phyloP scores from a whole-genome alignment of 2,888 invertebrate species.

The Tetragonula carbonaria region DNA sequence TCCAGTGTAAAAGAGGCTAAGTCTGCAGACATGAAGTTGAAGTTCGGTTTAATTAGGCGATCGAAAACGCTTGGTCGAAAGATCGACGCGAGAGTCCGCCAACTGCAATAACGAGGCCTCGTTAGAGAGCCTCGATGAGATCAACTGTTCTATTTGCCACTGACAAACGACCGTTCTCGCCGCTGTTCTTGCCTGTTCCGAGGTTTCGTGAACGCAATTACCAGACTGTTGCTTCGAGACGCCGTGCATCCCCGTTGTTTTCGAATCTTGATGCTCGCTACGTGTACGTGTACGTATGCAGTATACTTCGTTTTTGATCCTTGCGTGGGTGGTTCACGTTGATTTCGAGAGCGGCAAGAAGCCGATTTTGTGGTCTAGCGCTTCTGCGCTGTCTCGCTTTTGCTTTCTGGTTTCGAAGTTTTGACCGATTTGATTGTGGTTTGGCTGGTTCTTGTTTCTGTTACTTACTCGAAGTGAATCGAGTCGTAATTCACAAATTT shows the following conservation, averaged over 20 bases:
- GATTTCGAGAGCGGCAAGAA: neutral
- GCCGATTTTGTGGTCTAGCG: neutral
- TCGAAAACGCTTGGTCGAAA: conserved; percentile 31
- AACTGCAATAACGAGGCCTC: conserved; percentile 63
- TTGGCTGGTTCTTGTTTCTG: too few relatives aligned
- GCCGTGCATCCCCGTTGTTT: neutral
- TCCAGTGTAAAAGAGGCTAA: conserved; percentile 5
- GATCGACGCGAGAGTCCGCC: conserved; percentile 25
- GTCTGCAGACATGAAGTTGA: conserved; percentile 17
- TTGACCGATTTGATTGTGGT: neutral
- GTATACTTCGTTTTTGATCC: neutral
- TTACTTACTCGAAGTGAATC: too few relatives aligned
- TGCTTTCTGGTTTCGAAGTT: neutral
- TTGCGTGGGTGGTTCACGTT: neutral
- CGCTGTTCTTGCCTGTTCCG: conserved; percentile 39
- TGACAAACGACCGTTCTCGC: conserved; percentile 60
- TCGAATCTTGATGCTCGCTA: neutral
- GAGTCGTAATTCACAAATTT: too few relatives aligned
- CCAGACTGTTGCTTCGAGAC: neutral
- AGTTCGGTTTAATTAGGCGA: conserved; percentile 69
- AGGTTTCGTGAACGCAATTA: conserved; percentile 52
- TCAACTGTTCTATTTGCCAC: conserved; percentile 56
- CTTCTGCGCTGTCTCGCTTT: neutral
- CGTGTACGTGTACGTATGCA: neutral
- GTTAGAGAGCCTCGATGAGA: conserved; percentile 57